Evolutionary conservation across 2,113 vertebrate species (phyloP).

Genomic region (Hypocryptadius cinnamomeus): DNA sequence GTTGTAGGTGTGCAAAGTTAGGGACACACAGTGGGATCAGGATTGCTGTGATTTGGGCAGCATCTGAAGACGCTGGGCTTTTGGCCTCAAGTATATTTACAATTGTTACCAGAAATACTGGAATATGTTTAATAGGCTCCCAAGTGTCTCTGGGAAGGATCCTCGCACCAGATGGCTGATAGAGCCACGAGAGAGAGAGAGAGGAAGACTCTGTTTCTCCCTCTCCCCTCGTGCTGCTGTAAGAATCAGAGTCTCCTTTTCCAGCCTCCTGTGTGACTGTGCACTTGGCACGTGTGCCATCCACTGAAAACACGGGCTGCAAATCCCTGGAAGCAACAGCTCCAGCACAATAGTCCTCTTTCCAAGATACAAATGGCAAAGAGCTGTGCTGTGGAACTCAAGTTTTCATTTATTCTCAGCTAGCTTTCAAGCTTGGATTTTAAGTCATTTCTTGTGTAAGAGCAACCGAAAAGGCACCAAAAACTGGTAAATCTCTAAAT

Average conservation of each 20-base stretch:
- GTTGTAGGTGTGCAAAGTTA: not conserved
- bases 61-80: not conserved
- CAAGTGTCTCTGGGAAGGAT: not conserved
- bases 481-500: conserved; percentile 29
- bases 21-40: not conserved
- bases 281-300: not conserved
- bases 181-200: not conserved
- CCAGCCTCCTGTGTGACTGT: not conserved
- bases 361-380: not conserved
- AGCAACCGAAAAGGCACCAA: conserved; percentile 2
- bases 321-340: not conserved
- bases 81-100: not conserved
- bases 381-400: not conserved
- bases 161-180: not conserved
- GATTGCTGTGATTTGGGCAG: not conserved
- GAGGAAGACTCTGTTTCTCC: not conserved
- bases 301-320: not conserved
- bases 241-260: not conserved
- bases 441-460: not conserved
- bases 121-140: not conserved
- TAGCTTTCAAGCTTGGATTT: not conserved
- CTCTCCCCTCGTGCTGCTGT: not conserved
- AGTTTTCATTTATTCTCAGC: not conserved
- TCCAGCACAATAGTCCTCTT: not conserved
- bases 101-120: not conserved